Evolutionary conservation across 2,797 vertebrate genomes (phyloP), one percentile per base, ranked within the genome.

Genomic region (Moxostoma hubbsi): DNA sequence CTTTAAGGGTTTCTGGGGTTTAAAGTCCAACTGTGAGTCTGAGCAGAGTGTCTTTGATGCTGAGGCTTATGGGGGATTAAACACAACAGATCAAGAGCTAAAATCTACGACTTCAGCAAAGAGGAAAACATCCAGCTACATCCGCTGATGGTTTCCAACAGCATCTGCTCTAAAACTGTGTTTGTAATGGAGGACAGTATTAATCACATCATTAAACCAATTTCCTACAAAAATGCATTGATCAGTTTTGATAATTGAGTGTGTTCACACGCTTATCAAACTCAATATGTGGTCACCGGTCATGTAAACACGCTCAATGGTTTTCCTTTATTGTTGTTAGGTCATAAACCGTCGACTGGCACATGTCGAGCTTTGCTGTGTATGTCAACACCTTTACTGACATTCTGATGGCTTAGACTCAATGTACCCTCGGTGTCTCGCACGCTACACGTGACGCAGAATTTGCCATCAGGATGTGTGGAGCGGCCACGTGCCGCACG

Each of bases 21-120:
- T 61, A 49, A 75, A 69, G 50, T 12, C 36, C 45, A 77, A 55
- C 53, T 61, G 46, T 61, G 61, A 51, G 53, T 76, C 82, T 71
- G 82, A 80, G 80, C 80, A 73, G 77, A 73, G 76, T 46, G 73
- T 68, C 75, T 77, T 78, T 76, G 80, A 80, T 77, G 71, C 77
- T 11, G 49, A 11, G 76, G 82, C 80, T 85, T 79, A 81, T 2
- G 57, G 24, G 24, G 70, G 79, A 57, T 72, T 83, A 45, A 46
- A 18, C 51, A 58, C 75, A 68, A 9, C 47, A 71, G 80, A 66
- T 80, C 79, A 62, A 36, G 70, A 24, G 67, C 68, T 73, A 47
- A 83, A 68, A 67, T 62, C 64, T 57, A 71, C 54, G 12, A 73
- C 73, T 83, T 81, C 65, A 73, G 66, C 69, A 72, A 73, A 46